Base-by-base conservation (phyloP, 2,888 invertebrate genomes). In the Himalopsyche anomala region DNA sequence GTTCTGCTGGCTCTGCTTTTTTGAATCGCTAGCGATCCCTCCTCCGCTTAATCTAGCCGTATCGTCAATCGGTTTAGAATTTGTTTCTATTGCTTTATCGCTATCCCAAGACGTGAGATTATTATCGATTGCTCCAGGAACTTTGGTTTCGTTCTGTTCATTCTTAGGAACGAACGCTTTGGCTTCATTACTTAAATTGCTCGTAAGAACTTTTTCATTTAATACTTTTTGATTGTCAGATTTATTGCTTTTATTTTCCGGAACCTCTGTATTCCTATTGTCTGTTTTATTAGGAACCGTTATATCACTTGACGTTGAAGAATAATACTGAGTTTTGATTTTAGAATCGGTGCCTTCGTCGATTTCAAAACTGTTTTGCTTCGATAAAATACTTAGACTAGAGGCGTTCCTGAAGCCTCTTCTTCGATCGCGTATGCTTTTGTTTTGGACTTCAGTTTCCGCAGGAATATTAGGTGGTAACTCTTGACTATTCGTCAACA, bases 171-270 rank as follows among this genome's bases (percentile, higher is more conserved):
- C 36, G 19, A 86, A 86, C 2, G 86, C 84, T 54, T 86, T 86
- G 15, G 86, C 85, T 11, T 88, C 88, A 42, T 88, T 88, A 79
- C 85, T 86, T 6, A 87, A 51, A 56, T 83, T 87, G 80, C 87
- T 87, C 8, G 80, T 56, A 38, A 74, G 15, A 36, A 38, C 74
- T 74, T 74, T 74, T 28, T 74, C 74, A 4, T 36, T 28, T 36
- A 74, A 74, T 15, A 74, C 74, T 36, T 74, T 74, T 74, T 74
- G 74, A 38, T 5, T 36, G 28, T 74, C 74, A 28, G 15, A 38
- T 74, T 62, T 62, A 28, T 62, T 62, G 62, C 62, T 62, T 15
- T 51, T 51, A 51, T 15, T 51, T 51, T 51, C 15, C 4, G 12
- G 12, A 62, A 74, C 36, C 28, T 28, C n/a, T 0, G 6, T 17